These are phyloP conservation scores for Lepeophtheirus salmonis DNA, from an alignment of 1,140 invertebrate genomes.

Conservation along the genomic window DNA sequence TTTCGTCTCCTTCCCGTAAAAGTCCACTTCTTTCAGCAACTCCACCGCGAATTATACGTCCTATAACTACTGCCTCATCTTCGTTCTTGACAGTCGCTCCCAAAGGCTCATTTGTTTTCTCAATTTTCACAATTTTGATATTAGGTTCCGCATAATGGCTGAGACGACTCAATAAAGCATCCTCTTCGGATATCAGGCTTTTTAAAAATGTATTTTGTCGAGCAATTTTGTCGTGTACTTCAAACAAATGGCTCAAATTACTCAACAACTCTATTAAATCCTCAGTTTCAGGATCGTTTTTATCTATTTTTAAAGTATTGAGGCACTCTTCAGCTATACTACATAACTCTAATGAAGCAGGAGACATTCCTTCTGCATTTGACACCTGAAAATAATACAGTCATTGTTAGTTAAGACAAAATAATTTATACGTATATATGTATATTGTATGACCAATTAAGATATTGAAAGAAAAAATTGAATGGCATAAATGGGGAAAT, in stretches of 20 bases:
- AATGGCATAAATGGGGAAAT: too few species aligned
- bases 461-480: too few species aligned
- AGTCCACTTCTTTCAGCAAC: constrained; percentile 84
- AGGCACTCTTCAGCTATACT: neutral
- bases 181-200: constrained; percentile 24
- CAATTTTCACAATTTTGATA: constrained; percentile 86
- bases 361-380: neutral
- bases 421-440: too few species aligned
- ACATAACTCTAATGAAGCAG: neutral
- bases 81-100: constrained; percentile 88
- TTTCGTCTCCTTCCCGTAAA: constrained; percentile 87
- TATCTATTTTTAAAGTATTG: too few species aligned
- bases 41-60: constrained; percentile 80
- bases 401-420: too few species aligned
- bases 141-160: constrained; percentile 45
- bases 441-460: too few species aligned
- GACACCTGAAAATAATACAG: neutral
- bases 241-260: neutral
- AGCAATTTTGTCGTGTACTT: neutral
- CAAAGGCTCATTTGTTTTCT: constrained; percentile 87
- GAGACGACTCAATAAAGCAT: constrained; percentile 29
- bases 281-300: constrained; percentile 33
- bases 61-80: constrained; percentile 78
- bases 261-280: constrained; percentile 47
- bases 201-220: neutral